Conservation (phyloP, 2,888 invertebrate species). For the Lithophane socia region DNA sequence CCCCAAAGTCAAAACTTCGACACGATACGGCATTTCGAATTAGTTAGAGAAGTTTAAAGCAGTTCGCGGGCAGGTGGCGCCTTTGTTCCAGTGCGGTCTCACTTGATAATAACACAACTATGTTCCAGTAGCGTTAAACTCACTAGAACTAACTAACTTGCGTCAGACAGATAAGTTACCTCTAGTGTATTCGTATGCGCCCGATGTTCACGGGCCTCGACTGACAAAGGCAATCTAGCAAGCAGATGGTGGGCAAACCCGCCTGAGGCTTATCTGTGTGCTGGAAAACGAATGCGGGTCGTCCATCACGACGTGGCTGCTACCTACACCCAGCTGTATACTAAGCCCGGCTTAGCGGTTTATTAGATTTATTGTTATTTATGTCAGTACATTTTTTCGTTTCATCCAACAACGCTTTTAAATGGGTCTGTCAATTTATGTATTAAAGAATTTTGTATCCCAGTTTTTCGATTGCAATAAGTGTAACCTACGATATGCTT, state of each 20-base stretch:
- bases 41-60: slow-evolving; percentile 78
- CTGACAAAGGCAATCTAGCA: slow-evolving; percentile 73
- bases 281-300: slow-evolving; percentile 71
- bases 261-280: slow-evolving; percentile 72
- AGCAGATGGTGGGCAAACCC: slow-evolving; percentile 67
- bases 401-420: slow-evolving; percentile 46
- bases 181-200: slow-evolving; percentile 64
- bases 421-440: slow-evolving; percentile 53
- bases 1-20: slow-evolving; percentile 76
- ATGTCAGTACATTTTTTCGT: slow-evolving; percentile 57
- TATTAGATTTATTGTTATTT: slow-evolving; percentile 65
- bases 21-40: slow-evolving; percentile 77
- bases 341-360: slow-evolving; percentile 56
- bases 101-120: slow-evolving; percentile 81
- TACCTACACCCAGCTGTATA: slow-evolving; percentile 60
- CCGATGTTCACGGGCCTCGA: slow-evolving; percentile 64
- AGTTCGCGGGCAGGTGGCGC: slow-evolving; percentile 77
- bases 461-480: slow-evolving; percentile 9
- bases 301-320: slow-evolving; percentile 64
- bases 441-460: slow-evolving; percentile 12
- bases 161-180: slow-evolving; percentile 71
- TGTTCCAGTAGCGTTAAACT: slow-evolving; percentile 71
- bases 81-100: slow-evolving; percentile 77
- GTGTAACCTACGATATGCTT: slow-evolving; percentile 9
- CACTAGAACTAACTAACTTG: slow-evolving; percentile 74